Conservation (phyloP, 2,113 vertebrate species). For the Rhynchomys soricoides region DNA sequence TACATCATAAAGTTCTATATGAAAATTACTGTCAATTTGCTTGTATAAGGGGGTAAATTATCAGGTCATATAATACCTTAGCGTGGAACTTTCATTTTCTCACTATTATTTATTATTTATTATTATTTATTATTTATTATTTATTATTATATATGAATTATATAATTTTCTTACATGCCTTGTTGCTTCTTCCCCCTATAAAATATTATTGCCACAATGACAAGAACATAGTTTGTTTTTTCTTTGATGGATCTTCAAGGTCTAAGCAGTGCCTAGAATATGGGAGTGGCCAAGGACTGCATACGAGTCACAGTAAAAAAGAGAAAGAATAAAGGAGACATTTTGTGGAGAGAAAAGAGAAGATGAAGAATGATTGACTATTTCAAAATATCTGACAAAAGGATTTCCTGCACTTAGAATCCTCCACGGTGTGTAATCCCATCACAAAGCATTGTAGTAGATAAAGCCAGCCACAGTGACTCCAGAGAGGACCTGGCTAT, state of each 20-base stretch:
- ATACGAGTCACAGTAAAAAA: not conserved
- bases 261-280: not conserved
- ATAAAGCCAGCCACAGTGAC: not conserved
- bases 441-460: not conserved
- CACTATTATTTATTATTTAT: too few species aligned
- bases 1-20: not conserved
- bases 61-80: not conserved
- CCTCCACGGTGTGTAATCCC: not conserved
- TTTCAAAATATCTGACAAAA: not conserved
- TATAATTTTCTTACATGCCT: not conserved
- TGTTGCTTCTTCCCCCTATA: not conserved
- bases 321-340: not conserved
- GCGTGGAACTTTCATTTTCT: not conserved
- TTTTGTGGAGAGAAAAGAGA: not conserved
- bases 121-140: too few species aligned
- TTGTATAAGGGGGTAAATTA: not conserved
- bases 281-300: not conserved
- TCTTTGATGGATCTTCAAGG: not conserved
- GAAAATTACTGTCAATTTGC: not conserved
- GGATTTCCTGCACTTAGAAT: not conserved
- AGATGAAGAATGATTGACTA: not conserved
- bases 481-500: not conserved
- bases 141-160: too few species aligned
- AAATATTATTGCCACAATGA: not conserved
- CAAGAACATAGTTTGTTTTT: not conserved